Evolutionary conservation across 2,797 vertebrate genomes (phyloP), one percentile per base, ranked within the genome.

Genomic region (Coranthus polyacanthus): DNA sequence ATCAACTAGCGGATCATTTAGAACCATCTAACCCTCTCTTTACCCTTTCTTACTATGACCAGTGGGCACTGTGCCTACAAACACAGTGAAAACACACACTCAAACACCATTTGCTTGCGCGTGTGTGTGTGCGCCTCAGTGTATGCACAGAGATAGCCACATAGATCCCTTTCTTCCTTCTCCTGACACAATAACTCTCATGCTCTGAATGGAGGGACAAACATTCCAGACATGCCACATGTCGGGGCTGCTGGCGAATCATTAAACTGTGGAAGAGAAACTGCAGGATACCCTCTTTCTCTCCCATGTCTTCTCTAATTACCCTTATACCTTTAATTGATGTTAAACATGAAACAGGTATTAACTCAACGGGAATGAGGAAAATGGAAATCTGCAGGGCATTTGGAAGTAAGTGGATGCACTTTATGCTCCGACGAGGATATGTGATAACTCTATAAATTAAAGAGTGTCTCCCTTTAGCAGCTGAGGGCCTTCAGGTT

Each of bases 211-310:
- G 79, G 90, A 88, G 85, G 90, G 83, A 91, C 92, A 94, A 93
- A 93, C 92, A 94, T 94, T 93, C 92, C 92, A 92, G 72, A 87
- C 88, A 94, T 94, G 90, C 93, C 94, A 85, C 92, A 93, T 92
- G 88, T 92, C 83, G 87, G 82, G 79, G 88, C 92, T 90, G 89
- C 91, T 90, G 91, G 93, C 88, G 60, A 94, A 94, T 95, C 91
- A 94, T 94, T 94, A 95, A 94, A 92, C 92, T 82, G 72, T 86
- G 81, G 80, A 86, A 90, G 89, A 90, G 87, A 89, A 88, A 91
- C 90, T 86, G 85, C 92, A 92, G 90, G 89, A 92, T 87, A 68
- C 88, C 86, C 83, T 86, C 82, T 91, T 89, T 91, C 89, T 89
- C 79, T 88, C 87, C 85, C 76, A 85, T 84, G 90, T 93, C 91